Evolutionary conservation across 2,797 vertebrate species (phyloP).

Genomic region (Cryptoprocta ferox): DNA sequence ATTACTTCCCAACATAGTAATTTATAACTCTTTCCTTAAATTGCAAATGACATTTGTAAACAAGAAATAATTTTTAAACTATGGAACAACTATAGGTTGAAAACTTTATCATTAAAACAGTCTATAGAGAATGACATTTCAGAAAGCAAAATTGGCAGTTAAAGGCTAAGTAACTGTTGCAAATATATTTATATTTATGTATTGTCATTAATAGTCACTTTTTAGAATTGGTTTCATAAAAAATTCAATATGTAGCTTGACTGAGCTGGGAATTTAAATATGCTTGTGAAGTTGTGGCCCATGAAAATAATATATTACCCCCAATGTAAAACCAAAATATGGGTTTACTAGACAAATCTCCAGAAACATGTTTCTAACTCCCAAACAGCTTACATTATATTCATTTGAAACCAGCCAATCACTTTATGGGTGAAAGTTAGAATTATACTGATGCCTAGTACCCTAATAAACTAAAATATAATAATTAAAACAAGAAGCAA

Average conservation of each 20-base stretch:
- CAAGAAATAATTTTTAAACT: conserved; percentile 28
- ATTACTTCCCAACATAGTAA: not conserved
- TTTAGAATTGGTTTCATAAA: conserved; percentile 45
- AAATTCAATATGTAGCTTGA: conserved; percentile 21
- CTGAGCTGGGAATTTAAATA: conserved; percentile 42
- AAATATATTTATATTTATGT: not conserved
- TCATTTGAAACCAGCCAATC: not conserved
- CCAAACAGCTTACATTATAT: conserved; percentile 19
- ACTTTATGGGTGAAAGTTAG: conserved; percentile 13
- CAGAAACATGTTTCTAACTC: conserved; percentile 22
- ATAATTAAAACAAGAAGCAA: conserved; percentile 37
- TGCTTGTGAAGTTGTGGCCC: conserved; percentile 12
- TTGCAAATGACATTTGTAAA: not conserved
- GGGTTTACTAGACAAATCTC: not conserved
- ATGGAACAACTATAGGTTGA: not conserved
- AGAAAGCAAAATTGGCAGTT: conserved; percentile 50
- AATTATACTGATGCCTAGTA: not conserved
- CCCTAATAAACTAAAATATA: conserved; percentile 24
- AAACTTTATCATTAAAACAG: not conserved
- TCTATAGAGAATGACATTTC: conserved; percentile 44
- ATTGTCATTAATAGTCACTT: conserved; percentile 15
- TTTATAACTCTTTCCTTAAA: conserved; percentile 26
- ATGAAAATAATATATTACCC: conserved; percentile 1
- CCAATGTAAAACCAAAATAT: conserved; percentile 36
- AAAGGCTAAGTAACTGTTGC: not conserved